A percentile compares a stretch with the other conserved stretches of the same genome.
These are phyloP conservation scores for Myiozetetes cayanensis DNA, from an alignment of 2,113 vertebrate species.

Conservation along the genomic window DNA sequence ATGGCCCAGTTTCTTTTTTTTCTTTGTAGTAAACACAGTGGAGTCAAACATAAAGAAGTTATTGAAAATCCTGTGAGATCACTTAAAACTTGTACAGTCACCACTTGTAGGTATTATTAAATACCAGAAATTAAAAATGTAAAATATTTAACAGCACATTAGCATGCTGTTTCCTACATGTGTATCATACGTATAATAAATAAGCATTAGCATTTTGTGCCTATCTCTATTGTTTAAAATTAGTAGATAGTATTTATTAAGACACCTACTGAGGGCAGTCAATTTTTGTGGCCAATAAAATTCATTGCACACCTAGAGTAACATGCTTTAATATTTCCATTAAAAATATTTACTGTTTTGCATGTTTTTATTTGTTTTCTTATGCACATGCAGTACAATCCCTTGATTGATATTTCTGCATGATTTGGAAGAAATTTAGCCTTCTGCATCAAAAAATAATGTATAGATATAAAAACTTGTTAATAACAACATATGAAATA, in stretches of 20 bases:
- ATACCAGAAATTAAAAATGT: background rate
- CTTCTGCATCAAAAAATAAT: background rate
- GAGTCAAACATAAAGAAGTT: background rate
- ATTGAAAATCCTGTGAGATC: background rate
- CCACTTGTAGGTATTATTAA: background rate
- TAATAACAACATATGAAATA: background rate
- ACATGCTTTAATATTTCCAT: background rate
- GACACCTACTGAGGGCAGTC: background rate
- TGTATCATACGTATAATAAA: background rate
- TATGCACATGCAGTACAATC: background rate
- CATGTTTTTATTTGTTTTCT: background rate
- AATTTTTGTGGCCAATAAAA: background rate
- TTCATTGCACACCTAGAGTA: background rate
- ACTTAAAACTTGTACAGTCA: background rate
- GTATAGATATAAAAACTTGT: background rate
- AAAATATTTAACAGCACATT: background rate
- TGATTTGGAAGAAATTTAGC: background rate
- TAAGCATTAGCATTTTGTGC: background rate
- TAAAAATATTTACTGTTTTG: background rate
- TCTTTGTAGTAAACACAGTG: background rate
- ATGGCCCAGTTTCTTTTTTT: rapidly evolving
- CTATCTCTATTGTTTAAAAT: background rate
- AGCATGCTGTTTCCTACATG: background rate
- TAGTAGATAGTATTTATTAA: background rate
- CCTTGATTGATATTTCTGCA: background rate